A percentile compares a stretch with the other conserved stretches of the same genome.
Evolutionary conservation across 2,113 vertebrate species (phyloP).

Genomic region (Passer domesticus): DNA sequence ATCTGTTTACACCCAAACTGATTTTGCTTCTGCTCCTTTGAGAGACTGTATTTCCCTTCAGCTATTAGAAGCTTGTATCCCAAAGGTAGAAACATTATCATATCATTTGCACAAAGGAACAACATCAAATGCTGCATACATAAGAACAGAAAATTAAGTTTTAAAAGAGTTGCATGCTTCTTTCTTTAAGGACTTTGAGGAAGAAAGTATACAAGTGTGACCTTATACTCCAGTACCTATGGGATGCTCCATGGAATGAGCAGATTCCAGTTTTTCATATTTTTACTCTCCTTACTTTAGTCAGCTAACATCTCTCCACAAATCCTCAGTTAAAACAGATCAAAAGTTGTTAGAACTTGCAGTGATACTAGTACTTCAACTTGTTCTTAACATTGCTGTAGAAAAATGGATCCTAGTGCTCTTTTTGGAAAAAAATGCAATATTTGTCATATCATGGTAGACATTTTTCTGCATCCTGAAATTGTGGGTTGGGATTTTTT

Average conservation of each 20-base stretch:
- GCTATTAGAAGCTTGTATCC: conserved; percentile 28
- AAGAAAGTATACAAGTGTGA: not conserved
- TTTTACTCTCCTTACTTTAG: not conserved
- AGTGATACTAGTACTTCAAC: not conserved
- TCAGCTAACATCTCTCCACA: not conserved
- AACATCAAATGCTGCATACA: conserved; percentile 56
- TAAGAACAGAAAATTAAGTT: conserved; percentile 29
- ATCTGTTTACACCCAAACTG: not conserved
- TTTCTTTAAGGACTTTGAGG: conserved; percentile 23
- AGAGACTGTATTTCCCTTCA: conserved; percentile 35
- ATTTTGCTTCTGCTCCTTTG: conserved; percentile 5
- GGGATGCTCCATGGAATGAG: not conserved
- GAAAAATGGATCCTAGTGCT: not conserved
- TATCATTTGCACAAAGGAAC: conserved; percentile 58
- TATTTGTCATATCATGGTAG: not conserved
- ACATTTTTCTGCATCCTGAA: not conserved
- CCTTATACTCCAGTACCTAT: not conserved
- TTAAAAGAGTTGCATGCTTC: not conserved
- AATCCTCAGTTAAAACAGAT: not conserved
- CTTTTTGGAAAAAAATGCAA: fast-evolving
- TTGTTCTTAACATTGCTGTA: not conserved
- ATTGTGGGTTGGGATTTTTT: not conserved
- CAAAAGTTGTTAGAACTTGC: not conserved
- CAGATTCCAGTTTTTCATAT: not conserved
- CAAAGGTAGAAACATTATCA: conserved; percentile 48